Evolutionary conservation across 2,888 invertebrate species (phyloP).

Genomic region (Keiferia lycopersicella): DNA sequence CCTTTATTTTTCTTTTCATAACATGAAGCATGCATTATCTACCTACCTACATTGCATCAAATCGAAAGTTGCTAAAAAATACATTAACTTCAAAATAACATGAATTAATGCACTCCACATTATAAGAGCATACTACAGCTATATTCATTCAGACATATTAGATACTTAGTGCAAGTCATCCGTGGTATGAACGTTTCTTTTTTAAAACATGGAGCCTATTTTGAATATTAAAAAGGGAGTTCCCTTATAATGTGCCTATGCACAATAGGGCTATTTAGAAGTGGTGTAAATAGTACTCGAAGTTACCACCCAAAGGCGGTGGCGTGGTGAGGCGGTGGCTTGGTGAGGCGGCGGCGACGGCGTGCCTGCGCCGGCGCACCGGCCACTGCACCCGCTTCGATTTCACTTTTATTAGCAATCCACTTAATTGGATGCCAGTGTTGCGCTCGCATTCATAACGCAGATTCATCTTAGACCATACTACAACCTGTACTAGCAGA

Average conservation of each 20-base stretch:
- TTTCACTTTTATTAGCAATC: slow-evolving; percentile 81
- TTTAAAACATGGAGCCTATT: background rate
- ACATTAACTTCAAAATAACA: background rate
- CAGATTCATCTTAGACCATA: slow-evolving; percentile 60
- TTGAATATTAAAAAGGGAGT: background rate
- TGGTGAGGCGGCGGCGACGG: slow-evolving; percentile 31
- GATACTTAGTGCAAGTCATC: background rate
- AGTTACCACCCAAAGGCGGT: background rate
- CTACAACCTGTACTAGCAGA: slow-evolving; percentile 43
- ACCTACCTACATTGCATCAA: background rate
- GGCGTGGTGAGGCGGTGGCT: slow-evolving; percentile 22
- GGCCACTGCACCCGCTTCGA: slow-evolving; percentile 80
- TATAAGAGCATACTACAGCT: background rate
- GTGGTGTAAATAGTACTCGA: slow-evolving; percentile 6
- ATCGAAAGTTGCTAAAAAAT: background rate
- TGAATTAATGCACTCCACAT: background rate
- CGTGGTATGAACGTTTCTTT: background rate
- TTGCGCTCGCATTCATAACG: slow-evolving; percentile 76
- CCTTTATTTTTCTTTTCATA: background rate
- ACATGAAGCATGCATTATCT: background rate
- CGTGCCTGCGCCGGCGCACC: slow-evolving; percentile 35
- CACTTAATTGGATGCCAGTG: slow-evolving; percentile 79
- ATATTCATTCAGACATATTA: background rate
- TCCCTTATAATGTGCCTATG: background rate
- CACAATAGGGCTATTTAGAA: background rate